A percentile compares a stretch with the other conserved stretches of the same genome.
Evolutionary conservation across 2,797 vertebrate species (phyloP).

Genomic region (Bryconaethiops microstoma): DNA sequence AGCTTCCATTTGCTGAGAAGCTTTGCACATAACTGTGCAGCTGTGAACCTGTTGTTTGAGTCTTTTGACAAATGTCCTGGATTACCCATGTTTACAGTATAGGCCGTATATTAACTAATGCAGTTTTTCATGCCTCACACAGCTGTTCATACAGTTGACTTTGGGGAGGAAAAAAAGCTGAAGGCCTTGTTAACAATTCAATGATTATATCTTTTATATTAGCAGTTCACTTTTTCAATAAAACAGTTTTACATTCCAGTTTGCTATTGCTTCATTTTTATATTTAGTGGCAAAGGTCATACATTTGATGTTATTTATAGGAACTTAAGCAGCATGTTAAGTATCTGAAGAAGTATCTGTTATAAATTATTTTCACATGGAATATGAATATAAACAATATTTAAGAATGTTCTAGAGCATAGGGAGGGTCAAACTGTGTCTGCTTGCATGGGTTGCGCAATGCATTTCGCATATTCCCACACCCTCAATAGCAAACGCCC

Average conservation of each 20-base stretch:
- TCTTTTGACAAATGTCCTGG: not conserved
- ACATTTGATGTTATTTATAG: not conserved
- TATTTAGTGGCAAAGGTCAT: not conserved
- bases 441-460: slow-evolving; percentile 25
- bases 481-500: slow-evolving; percentile 18
- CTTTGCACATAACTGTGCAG: not conserved
- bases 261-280: not conserved
- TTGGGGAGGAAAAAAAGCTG: no score
- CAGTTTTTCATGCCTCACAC: not conserved
- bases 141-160: not conserved
- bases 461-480: slow-evolving; percentile 13
- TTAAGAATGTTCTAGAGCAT: slow-evolving; percentile 1
- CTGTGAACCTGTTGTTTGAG: not conserved
- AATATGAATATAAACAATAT: not conserved
- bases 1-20: not conserved
- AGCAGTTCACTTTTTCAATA: slow-evolving; percentile 5
- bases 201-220: not conserved
- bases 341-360: not conserved
- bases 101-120: not conserved
- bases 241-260: not conserved
- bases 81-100: not conserved
- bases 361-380: not conserved
- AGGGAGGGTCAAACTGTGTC: slow-evolving; percentile 8
- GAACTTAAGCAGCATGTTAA: no score
- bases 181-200: not conserved